These are phyloP conservation scores for Cryptomyrus ogoouensis DNA, from an alignment of 2,113 vertebrate species.

Conservation along the genomic window DNA sequence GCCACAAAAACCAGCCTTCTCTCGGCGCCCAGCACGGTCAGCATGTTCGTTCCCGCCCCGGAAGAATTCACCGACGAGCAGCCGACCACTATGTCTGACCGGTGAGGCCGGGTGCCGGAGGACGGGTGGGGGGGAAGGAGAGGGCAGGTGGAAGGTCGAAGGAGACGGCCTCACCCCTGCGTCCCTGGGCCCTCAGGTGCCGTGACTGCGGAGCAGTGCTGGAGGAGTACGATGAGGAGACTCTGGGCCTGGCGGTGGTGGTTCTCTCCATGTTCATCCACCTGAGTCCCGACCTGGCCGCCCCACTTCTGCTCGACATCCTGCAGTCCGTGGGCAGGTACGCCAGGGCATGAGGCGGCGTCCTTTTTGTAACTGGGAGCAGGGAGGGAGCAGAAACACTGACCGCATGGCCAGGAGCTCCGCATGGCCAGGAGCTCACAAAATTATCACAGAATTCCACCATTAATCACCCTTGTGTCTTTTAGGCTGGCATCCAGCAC, in stretches of 20 bases:
- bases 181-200: constrained; percentile 61
- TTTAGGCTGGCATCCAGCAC: constrained; percentile 86
- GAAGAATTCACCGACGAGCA: constrained; percentile 97
- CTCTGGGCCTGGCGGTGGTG: constrained; percentile 84
- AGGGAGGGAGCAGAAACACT: background rate
- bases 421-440: background rate
- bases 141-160: background rate
- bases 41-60: constrained; percentile 95
- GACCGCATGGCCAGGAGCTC: background rate
- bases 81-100: constrained; percentile 88
- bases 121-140: background rate
- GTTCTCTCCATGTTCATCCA: constrained; percentile 96
- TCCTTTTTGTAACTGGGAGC: background rate
- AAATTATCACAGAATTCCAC: constrained; percentile 2
- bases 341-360: background rate
- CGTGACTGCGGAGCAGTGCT: constrained; percentile 92
- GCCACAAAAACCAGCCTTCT: constrained; percentile 92
- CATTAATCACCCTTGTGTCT: constrained; percentile 33
- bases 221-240: constrained; percentile 97
- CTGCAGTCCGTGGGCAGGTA: constrained; percentile 99
- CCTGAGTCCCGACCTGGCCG: constrained; percentile 90
- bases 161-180: background rate
- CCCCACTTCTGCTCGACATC: constrained; percentile 89
- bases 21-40: constrained; percentile 92
- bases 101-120: constrained; percentile 54